phyloP scores from a whole-genome alignment of 2,888 invertebrate genomes.

The Tholera decimalis region DNA sequence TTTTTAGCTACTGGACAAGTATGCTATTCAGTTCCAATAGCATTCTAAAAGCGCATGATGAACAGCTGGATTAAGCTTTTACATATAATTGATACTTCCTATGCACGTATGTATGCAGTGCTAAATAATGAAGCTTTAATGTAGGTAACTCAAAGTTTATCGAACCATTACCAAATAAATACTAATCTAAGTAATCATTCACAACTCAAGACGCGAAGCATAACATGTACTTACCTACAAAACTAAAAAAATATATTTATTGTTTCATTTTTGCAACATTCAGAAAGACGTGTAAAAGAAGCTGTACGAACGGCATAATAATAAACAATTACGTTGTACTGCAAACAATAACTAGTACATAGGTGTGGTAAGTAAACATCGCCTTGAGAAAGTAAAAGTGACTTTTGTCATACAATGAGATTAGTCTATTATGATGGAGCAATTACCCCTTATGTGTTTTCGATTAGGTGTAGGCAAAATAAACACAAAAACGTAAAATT shows the following conservation, averaged over 20 bases:
- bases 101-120: too few relatives aligned
- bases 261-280: slow-evolving; percentile 1
- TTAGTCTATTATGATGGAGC: slow-evolving; percentile 22
- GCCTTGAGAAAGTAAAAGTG: slow-evolving; percentile 57
- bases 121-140: too few relatives aligned
- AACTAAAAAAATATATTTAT: not conserved
- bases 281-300: not conserved
- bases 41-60: too few relatives aligned
- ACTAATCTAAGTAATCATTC: not conserved
- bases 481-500: not conserved
- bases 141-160: not conserved
- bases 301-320: slow-evolving; percentile 15
- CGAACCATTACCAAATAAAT: not conserved
- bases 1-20: not conserved
- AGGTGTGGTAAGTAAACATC: slow-evolving; percentile 26
- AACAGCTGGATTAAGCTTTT: too few relatives aligned
- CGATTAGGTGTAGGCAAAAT: not conserved
- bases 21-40: too few relatives aligned
- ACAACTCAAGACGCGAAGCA: not conserved
- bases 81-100: too few relatives aligned
- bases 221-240: not conserved
- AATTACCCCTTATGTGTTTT: slow-evolving; percentile 25
- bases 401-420: slow-evolving; percentile 35
- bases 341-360: slow-evolving; percentile 36
- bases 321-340: slow-evolving; percentile 44